A percentile compares a stretch with the other conserved stretches of the same genome.
Evolutionary conservation across 1,140 invertebrate genomes (phyloP).

Genomic region (Scaptomyza pallida): DNA sequence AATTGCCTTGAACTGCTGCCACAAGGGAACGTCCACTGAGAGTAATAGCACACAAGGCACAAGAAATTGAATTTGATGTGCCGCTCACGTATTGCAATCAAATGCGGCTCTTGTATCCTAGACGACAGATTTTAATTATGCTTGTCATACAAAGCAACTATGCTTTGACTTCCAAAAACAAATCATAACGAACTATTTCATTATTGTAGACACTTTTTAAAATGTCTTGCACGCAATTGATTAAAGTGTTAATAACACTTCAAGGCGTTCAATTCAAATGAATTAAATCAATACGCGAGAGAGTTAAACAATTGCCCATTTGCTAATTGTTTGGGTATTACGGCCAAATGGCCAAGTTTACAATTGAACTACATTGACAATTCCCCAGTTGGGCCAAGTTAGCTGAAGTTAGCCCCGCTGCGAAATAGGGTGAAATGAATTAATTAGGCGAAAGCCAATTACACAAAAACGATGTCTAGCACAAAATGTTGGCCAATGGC

Average conservation of each 20-base stretch:
- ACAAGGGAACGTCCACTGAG: conserved; percentile 17
- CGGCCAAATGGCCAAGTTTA: conserved; percentile 39
- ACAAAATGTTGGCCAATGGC: conserved; percentile 56
- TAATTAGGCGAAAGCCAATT: conserved; percentile 82
- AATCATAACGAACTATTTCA: conserved; percentile 28
- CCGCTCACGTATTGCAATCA: conserved; percentile 40
- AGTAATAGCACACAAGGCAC: conserved; percentile 5
- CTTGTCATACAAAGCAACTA: conserved; percentile 47
- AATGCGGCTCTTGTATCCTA: conserved; percentile 26
- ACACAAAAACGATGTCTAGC: conserved; percentile 70
- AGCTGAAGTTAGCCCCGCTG: conserved; percentile 30
- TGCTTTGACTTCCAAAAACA: conserved; percentile 53
- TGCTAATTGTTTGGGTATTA: conserved; percentile 46
- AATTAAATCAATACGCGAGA: conserved; percentile 67
- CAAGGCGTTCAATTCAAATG: conserved; percentile 71
- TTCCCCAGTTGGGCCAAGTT: conserved; percentile 1
- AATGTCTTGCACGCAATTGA: conserved; percentile 60
- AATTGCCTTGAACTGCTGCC: conserved; percentile 18
- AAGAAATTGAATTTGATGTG: conserved; percentile 49
- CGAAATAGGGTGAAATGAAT: conserved; percentile 56
- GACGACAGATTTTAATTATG: conserved; percentile 57
- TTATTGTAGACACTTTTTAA: conserved; percentile 35
- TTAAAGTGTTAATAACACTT: conserved; percentile 37
- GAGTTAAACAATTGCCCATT: conserved; percentile 39
- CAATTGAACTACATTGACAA: conserved; percentile 17